Evolutionary conservation across 2,888 invertebrate genomes (phyloP), one percentile per base, ranked within the genome.

Genomic region (Luperina testacea): DNA sequence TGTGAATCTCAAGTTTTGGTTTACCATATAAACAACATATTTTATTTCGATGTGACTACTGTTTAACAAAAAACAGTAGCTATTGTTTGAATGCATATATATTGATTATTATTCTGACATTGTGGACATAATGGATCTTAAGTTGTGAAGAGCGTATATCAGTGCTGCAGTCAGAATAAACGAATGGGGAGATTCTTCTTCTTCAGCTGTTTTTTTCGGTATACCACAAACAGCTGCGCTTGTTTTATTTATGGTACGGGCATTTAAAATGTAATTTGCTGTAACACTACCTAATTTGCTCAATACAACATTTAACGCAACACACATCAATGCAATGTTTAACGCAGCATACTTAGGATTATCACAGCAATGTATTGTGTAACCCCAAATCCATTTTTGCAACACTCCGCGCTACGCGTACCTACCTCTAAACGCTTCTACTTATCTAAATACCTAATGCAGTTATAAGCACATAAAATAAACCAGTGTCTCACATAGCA

Each of bases 21-120:
- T 94, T 93, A 90, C 84, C 91, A 93, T 94, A 88, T 91, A 91
- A 91, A 93, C 85, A 88, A 91, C 91, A 89, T 90, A 84, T 87
- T 87, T 90, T 87, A 92, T 92, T 92, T 91, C 91, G 90, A 90
- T 91, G 90, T 87, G 90, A 91, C 93, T 93, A 92, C 93, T 92
- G 93, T 93, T 90, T 92, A 15, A 84, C 83, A 87, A 91, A 89
- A 92, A 90, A 89, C 90, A 78, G 92, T 89, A 92, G 92, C 90
- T 82, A 87, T 84, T 84, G 88, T 90, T 80, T 82, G 61, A 87
- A 87, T 88, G 91, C 90, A 91, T 91, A 89, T 88, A 89, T 80
- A 90, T 91, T 86, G 90, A 86, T 90, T 90, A 88, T 90, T 90
- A 91, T 88, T 84, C 82, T 82, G 73, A 75, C 80, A 79, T 70